Base-by-base conservation (phyloP, 2,888 invertebrate genomes). In the Xestia ashworthii region DNA sequence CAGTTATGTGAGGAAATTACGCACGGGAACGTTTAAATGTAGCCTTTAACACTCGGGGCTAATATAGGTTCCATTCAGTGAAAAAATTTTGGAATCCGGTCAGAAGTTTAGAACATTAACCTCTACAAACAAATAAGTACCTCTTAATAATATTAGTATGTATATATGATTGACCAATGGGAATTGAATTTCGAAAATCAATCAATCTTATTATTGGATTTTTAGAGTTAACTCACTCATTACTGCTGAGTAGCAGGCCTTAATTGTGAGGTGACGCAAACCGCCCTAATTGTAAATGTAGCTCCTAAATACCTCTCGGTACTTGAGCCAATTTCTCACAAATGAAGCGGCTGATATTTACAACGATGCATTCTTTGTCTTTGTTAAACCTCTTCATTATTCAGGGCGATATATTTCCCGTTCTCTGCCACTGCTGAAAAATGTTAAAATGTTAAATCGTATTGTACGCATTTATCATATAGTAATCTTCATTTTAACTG, bases 311-410 rank as follows among this genome's bases (percentile, higher is more conserved):
- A 81, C 46, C 19, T 44, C 48, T 46, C n/a, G 46, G 53, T 48
- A 67, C 62, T 80, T 74, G 41, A 64, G 75, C 76, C 67, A 80
- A 81, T 68, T 75, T 48, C 32, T 68, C 55, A 44, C 41, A 50
- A 74, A 80, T 48, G 76, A 50, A 44, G 25, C n/a, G n/a, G 25
- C 19, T 71, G 46, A 80, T 64, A 25, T 75, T 55, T 44, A 74
- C n/a, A 74, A 75, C 48, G 32, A 64, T 75, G 41, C 48, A 68
- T 68, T 81, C 48, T 68, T 74, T 68, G 38, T 74, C 58, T 50
- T 66, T 79, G 41, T 80, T 74, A 50, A 80, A 58, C 6, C 25
- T 66, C 14, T 72, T 80, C 50, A 78, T 78, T 73, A 73, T 78
- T 73, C 38, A 44, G 73, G 55, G n/a, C 41, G 53, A 32, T 60